Percentiles rank a stretch among this genome's conserved stretches.
phyloP scores from a whole-genome alignment of 2,888 invertebrate genomes.

The Pinctada fucata region DNA sequence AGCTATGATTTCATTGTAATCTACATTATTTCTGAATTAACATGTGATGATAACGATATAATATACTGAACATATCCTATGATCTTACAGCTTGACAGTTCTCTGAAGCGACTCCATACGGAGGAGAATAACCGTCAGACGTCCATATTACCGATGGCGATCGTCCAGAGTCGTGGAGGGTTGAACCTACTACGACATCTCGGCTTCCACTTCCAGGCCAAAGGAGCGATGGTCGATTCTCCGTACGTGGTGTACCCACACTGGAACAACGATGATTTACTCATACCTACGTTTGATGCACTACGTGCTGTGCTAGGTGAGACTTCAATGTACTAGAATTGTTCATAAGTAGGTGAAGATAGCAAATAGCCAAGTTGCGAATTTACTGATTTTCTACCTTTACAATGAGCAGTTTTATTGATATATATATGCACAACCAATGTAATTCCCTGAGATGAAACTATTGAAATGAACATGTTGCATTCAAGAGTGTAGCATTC shows the following conservation, averaged over 20 bases:
- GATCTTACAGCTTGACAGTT: slow-evolving; percentile 64
- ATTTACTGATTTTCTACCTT: no score
- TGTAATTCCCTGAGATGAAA: no score
- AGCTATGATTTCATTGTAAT: no score
- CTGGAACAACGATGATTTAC: slow-evolving; percentile 71
- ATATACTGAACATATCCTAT: no score
- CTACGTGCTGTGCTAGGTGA: slow-evolving; percentile 64
- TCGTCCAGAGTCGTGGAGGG: slow-evolving; percentile 52
- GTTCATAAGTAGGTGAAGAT: no score
- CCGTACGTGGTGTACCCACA: slow-evolving; percentile 73
- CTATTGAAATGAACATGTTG: no score
- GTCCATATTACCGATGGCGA: slow-evolving; percentile 49
- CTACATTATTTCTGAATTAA: no score
- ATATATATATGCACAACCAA: no score
- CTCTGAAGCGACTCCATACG: slow-evolving; percentile 70
- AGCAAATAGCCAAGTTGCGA: no score
- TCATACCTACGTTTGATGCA: slow-evolving; percentile 69
- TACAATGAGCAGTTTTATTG: no score
- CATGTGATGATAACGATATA: no score
- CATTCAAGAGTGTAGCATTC: no score
- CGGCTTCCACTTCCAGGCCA: slow-evolving; percentile 73
- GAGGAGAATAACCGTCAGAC: slow-evolving; percentile 66
- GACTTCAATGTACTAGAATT: background rate
- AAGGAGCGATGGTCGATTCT: slow-evolving; percentile 53
- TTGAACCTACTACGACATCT: slow-evolving; percentile 68